Conservation (phyloP, 2,797 vertebrate species). For the Propithecus perrieri region DNA sequence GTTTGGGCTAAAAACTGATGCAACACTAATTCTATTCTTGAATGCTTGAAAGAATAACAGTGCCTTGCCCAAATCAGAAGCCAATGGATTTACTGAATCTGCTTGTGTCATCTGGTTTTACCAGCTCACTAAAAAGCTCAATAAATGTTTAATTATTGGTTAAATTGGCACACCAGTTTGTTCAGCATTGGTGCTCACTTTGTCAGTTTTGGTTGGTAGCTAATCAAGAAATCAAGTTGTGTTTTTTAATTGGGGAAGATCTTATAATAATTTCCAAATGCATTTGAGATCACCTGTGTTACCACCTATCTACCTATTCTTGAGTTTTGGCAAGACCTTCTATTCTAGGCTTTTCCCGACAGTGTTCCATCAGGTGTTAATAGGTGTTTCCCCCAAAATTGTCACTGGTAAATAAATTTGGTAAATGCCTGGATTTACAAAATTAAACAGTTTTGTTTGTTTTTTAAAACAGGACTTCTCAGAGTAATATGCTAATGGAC, state of each 20-base stretch:
- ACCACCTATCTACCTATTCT: background rate
- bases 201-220: slow-evolving; percentile 20
- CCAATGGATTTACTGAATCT: background rate
- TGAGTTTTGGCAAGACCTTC: slow-evolving; percentile 13
- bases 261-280: slow-evolving; percentile 43
- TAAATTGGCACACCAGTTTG: background rate
- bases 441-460: background rate
- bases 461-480: slow-evolving; percentile 37
- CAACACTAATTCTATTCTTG: background rate
- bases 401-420: slow-evolving; percentile 54
- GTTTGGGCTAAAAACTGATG: slow-evolving; percentile 24
- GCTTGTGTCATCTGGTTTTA: slow-evolving; percentile 41
- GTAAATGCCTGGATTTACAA: background rate
- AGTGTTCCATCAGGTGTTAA: background rate
- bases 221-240: slow-evolving; percentile 10
- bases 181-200: background rate
- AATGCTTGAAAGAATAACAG: background rate
- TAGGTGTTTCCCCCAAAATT: background rate
- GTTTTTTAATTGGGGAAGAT: slow-evolving; percentile 45
- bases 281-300: background rate
- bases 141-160: background rate
- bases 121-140: background rate
- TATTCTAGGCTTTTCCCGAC: slow-evolving; percentile 1
- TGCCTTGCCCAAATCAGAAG: slow-evolving; percentile 40
- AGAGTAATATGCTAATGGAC: background rate